A percentile compares a stretch with the other conserved stretches of the same genome.
Evolutionary conservation across 1,140 invertebrate genomes (phyloP).

Genomic region (Drosophila pallidifrons): DNA sequence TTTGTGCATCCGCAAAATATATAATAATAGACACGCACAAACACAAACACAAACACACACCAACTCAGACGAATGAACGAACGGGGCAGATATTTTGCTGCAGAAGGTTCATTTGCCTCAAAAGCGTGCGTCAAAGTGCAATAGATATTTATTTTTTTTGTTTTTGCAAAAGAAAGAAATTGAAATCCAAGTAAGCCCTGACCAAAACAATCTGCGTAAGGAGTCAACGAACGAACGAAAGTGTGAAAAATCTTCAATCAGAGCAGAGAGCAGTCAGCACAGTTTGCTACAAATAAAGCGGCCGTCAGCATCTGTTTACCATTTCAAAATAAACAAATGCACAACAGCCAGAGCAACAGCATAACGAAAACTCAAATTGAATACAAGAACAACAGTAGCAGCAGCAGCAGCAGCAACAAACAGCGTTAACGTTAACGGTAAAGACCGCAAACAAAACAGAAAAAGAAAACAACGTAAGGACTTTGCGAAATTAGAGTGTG

Average conservation of each 20-base stretch:
- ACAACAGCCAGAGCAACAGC: slow-evolving; percentile 33
- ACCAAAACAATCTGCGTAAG: slow-evolving; percentile 48
- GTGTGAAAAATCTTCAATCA: slow-evolving; percentile 43
- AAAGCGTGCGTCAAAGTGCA: slow-evolving; percentile 67
- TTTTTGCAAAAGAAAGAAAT: slow-evolving; percentile 48
- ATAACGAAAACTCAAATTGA: slow-evolving; percentile 27
- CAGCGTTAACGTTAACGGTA: slow-evolving; percentile 3
- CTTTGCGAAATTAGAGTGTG: slow-evolving; percentile 41
- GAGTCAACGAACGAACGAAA: slow-evolving; percentile 45
- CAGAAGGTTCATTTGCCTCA: slow-evolving; percentile 53
- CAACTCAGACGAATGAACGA: slow-evolving; percentile 15
- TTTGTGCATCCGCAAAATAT: slow-evolving; percentile 51
- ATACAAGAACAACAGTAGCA: background rate
- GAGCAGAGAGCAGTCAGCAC: slow-evolving; percentile 1
- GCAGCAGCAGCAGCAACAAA: too few species aligned
- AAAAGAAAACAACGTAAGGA: slow-evolving; percentile 38
- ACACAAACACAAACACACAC: slow-evolving; percentile 53
- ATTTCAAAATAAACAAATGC: slow-evolving; percentile 70
- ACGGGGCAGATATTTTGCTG: slow-evolving; percentile 22
- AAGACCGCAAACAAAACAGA: background rate
- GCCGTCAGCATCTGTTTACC: slow-evolving; percentile 61
- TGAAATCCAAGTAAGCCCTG: slow-evolving; percentile 58
- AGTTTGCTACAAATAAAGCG: slow-evolving; percentile 63
- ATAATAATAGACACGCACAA: slow-evolving; percentile 72
- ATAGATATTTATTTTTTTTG: slow-evolving; percentile 51